phyloP scores from a whole-genome alignment of 1,140 invertebrate species.

The Papilio machaon region DNA sequence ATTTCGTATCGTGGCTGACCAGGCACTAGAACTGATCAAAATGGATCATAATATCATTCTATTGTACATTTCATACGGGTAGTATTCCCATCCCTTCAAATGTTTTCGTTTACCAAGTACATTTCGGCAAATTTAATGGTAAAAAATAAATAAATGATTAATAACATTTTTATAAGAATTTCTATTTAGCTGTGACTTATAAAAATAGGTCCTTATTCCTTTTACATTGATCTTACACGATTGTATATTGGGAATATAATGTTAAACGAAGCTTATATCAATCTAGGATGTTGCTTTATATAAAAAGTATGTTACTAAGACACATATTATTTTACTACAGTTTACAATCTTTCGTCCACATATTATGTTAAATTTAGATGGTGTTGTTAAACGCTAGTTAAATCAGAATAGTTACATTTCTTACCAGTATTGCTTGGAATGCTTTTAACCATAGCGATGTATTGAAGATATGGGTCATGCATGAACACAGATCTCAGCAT shows the following conservation, averaged over 20 bases:
- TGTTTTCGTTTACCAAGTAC: too few relatives aligned
- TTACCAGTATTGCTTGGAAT: conserved; percentile 66
- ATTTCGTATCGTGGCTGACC: conserved; percentile 62
- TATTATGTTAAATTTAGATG: background rate
- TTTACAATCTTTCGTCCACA: background rate
- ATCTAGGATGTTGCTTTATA: too few relatives aligned
- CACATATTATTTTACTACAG: conserved; percentile 6
- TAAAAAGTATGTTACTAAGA: too few relatives aligned
- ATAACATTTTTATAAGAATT: too few relatives aligned
- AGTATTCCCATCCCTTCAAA: too few relatives aligned
- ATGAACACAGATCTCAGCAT: conserved; percentile 82
- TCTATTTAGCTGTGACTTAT: too few relatives aligned
- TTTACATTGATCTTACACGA: too few relatives aligned
- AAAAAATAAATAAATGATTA: too few relatives aligned
- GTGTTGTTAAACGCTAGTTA: background rate
- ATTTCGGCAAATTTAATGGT: too few relatives aligned
- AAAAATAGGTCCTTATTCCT: too few relatives aligned
- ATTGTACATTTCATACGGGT: background rate
- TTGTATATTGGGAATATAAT: too few relatives aligned
- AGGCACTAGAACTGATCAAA: conserved; percentile 58
- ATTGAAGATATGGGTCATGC: conserved; percentile 74
- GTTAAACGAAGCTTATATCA: too few relatives aligned
- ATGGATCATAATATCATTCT: background rate
- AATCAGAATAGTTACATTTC: conserved; percentile 41
- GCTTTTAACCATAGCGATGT: conserved; percentile 81